A percentile compares a stretch with the other conserved stretches of the same genome.
Conservation (phyloP, 2,888 invertebrate species). For the Xanthorhoe spadicearia region DNA sequence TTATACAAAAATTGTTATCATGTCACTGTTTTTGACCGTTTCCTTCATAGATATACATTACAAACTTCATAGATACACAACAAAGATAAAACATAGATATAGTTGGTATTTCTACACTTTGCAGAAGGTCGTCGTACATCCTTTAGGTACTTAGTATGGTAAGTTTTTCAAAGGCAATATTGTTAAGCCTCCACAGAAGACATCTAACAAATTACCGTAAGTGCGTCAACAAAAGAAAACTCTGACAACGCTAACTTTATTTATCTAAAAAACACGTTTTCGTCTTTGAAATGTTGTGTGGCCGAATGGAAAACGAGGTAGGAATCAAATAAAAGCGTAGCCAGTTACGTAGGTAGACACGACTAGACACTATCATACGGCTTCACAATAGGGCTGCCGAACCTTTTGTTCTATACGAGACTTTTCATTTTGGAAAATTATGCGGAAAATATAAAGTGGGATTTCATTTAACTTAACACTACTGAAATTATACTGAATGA, state of each 20-base stretch:
- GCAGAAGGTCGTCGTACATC: neutral
- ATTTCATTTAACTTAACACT: neutral
- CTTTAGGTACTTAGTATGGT: neutral
- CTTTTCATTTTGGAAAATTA: conserved; percentile 20
- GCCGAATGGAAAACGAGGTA: conserved; percentile 22
- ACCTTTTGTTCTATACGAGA: conserved; percentile 36
- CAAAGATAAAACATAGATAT: no score
- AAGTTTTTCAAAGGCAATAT: neutral
- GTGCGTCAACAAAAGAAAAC: conserved; percentile 17
- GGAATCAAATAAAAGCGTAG: conserved; percentile 45
- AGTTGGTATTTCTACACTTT: no score
- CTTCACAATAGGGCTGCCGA: conserved; percentile 60
- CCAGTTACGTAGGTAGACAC: conserved; percentile 40
- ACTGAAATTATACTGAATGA: neutral
- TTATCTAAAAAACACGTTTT: conserved; percentile 17
- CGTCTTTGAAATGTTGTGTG: conserved; percentile 26
- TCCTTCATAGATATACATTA: no score
- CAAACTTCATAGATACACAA: no score
- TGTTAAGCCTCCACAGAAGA: neutral
- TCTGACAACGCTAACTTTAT: conserved; percentile 10
- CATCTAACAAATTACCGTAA: conserved; percentile 12
- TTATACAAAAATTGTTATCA: no score
- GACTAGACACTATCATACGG: conserved; percentile 67
- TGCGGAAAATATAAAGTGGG: neutral
- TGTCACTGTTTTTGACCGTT: no score